A percentile compares a stretch with the other conserved stretches of the same genome.
Conservation (phyloP, 2,888 invertebrate genomes). For the Atherix ibis region DNA sequence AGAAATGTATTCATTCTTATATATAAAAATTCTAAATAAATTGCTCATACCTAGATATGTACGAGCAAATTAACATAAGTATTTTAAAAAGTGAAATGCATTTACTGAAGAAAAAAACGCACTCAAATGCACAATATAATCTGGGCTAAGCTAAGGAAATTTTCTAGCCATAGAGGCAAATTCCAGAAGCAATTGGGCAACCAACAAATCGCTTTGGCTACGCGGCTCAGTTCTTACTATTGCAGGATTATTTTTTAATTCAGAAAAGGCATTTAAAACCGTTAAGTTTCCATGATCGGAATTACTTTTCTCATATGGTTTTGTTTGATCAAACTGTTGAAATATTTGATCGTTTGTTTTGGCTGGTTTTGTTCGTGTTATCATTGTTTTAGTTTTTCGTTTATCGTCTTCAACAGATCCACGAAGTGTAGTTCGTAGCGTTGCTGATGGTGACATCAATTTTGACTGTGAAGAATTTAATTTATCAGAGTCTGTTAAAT, state of each 20-base stretch:
- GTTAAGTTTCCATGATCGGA: conserved; percentile 29
- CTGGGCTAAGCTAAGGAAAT: conserved; percentile 26
- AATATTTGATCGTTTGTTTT: conserved; percentile 13
- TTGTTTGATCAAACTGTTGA: conserved; percentile 9
- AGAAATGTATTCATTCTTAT: too few species aligned
- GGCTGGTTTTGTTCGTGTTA: conserved; percentile 25
- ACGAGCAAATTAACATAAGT: too few species aligned
- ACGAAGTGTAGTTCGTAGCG: conserved; percentile 40
- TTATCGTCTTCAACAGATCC: conserved; percentile 39
- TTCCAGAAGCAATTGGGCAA: conserved; percentile 24
- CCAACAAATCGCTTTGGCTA: conserved; percentile 23
- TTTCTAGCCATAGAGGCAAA: conserved; percentile 24
- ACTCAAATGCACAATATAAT: conserved; percentile 30
- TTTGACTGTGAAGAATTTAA: conserved; percentile 23
- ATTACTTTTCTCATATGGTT: conserved; percentile 4
- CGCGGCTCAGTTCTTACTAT: background rate
- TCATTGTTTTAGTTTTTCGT: conserved; percentile 41
- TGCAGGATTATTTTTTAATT: background rate
- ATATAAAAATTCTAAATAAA: conserved; percentile 17
- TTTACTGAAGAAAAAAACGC: conserved; percentile 30
- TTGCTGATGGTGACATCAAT: conserved; percentile 19
- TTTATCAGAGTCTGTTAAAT: conserved; percentile 10
- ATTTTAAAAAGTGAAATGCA: too few species aligned
- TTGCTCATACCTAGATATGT: too few species aligned
- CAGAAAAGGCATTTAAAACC: conserved; percentile 13